Conservation (phyloP, 1,140 invertebrate genomes). For the Dendrolimus kikuchii region DNA sequence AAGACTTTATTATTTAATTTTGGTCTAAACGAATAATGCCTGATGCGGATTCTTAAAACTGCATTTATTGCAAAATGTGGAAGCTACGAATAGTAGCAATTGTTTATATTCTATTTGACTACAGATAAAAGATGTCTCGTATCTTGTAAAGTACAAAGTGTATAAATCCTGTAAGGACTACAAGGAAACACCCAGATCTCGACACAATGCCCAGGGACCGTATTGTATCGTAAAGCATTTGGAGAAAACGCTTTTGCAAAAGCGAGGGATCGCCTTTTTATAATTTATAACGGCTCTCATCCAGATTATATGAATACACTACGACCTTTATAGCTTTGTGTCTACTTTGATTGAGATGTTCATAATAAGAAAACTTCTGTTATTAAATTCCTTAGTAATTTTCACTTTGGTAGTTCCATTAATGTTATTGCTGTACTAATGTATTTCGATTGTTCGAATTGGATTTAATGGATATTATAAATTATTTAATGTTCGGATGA, state of each 20-base stretch:
- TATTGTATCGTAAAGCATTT: slow-evolving; percentile 55
- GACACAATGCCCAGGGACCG: slow-evolving; percentile 43
- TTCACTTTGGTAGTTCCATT: too few species aligned
- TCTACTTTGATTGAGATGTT: slow-evolving; percentile 25
- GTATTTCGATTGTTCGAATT: too few species aligned
- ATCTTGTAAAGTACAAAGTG: background rate
- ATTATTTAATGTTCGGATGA: too few species aligned
- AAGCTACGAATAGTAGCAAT: too few species aligned
- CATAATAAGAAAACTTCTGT: background rate
- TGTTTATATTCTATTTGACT: too few species aligned
- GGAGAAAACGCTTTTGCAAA: slow-evolving; percentile 57
- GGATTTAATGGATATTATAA: too few species aligned
- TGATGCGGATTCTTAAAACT: too few species aligned
- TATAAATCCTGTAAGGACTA: slow-evolving; percentile 39
- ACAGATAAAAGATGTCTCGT: background rate
- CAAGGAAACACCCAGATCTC: slow-evolving; percentile 39
- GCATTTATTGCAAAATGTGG: too few species aligned
- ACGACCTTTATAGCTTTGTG: slow-evolving; percentile 25
- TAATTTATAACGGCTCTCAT: slow-evolving; percentile 60
- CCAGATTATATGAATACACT: slow-evolving; percentile 48
- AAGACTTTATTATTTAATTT: too few species aligned
- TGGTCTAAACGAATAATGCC: too few species aligned
- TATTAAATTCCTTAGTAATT: background rate
- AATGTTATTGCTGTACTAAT: too few species aligned
- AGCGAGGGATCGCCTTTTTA: slow-evolving; percentile 49